Evolutionary conservation across 1,140 invertebrate genomes (phyloP), one percentile per base, ranked within the genome.

Genomic region (Trachelipus rathkii): DNA sequence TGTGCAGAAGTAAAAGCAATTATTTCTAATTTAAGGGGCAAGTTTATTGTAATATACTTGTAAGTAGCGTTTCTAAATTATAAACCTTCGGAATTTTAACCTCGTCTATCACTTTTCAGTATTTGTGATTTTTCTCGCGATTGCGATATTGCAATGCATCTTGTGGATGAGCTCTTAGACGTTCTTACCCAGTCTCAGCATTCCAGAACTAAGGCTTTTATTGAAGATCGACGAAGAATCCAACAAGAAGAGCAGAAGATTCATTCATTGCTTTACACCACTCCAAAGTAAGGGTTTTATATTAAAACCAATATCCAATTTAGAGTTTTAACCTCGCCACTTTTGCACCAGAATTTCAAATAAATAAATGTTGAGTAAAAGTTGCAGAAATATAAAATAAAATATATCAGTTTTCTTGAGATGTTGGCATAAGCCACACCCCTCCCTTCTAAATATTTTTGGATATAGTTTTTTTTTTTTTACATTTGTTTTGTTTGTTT

Each of bases 111-210:
- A 33, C 33, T 77, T 82, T 83, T 9, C 81, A 89, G 93, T 79
- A 91, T 95, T 72, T 84, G 91, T 72, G 90, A 93, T 83, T 95
- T 95, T 87, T 91, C 92, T 0, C 92, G 74, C 11, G 74, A 76
- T 66, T 76, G 74, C 44, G 46, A 68, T 50, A 71, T 76, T 44
- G 74, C 74, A 46, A 76, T 71, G 15, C 69, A 45, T n/a, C 69
- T 76, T 15, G 74, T 76, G 0, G 74, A 76, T 33, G 66, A 76
- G 43, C 74, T 76, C 13, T 67, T 76, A 33, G 70, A 76, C 68
- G 19, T 76, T 15, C 67, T 76, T 10, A 76, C 74, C 1, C 45
- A 45, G 5, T 44, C 23, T 23, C 74, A 76, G 19, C 74, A 76
- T 23, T 71, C 67, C 19, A 50, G 68, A n/a, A 76, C 74, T 33